phyloP scores from a whole-genome alignment of 2,113 vertebrate species.

The Nanorana parkeri region DNA sequence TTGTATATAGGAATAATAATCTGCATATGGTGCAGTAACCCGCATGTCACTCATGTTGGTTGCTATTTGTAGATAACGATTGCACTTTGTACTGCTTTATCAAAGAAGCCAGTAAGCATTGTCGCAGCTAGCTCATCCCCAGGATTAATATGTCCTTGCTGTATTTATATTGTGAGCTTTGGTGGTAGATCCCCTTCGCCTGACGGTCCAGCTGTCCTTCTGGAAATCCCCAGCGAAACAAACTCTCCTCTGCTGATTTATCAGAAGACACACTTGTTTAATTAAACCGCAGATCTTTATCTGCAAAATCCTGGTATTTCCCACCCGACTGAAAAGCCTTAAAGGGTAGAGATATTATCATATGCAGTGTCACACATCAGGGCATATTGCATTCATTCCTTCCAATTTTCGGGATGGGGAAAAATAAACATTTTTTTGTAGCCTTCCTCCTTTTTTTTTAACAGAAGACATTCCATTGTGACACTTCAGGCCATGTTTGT shows the following conservation, averaged over 20 bases:
- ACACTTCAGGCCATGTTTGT: too few species aligned
- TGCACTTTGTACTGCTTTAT: too few species aligned
- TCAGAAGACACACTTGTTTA: neutral
- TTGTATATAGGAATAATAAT: too few species aligned
- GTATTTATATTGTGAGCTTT: neutral
- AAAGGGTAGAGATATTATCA: neutral
- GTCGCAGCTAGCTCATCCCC: neutral
- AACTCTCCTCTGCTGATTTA: neutral
- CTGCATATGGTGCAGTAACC: too few species aligned
- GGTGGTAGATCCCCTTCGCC: neutral
- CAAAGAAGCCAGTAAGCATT: too few species aligned
- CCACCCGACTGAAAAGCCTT: neutral
- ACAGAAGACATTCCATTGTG: too few species aligned
- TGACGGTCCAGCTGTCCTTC: neutral
- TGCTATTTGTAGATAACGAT: too few species aligned
- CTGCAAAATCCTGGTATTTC: neutral
- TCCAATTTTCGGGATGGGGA: too few species aligned
- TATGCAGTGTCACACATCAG: neutral
- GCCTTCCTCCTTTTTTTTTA: too few species aligned
- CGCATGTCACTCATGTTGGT: too few species aligned
- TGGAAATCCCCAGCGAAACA: constrained; percentile 15
- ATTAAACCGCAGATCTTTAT: constrained; percentile 10
- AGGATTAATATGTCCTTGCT: neutral
- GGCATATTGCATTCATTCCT: too few species aligned
- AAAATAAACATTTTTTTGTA: too few species aligned